These are phyloP conservation scores for Macrosoma leucophasiata DNA, from an alignment of 2,888 invertebrate genomes.

Conservation along the genomic window DNA sequence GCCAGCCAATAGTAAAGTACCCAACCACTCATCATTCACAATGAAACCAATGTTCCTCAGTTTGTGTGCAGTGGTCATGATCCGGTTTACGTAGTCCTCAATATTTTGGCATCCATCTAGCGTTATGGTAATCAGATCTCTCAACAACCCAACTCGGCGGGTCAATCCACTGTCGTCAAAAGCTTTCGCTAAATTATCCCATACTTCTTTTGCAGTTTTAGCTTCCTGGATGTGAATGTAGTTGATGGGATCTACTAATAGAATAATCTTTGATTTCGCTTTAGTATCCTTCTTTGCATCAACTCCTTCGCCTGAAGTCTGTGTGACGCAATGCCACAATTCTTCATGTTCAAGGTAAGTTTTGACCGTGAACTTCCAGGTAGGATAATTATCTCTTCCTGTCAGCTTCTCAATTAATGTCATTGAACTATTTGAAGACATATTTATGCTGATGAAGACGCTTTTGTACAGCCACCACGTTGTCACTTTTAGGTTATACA, in stretches of 20 bases:
- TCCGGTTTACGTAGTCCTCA: conserved; percentile 20
- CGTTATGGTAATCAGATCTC: conserved; percentile 20
- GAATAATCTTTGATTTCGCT: conserved; percentile 19
- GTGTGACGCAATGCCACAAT: conserved; percentile 20
- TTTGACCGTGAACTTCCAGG: conserved; percentile 25
- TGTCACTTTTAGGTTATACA: no score
- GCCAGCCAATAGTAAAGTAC: conserved; percentile 19
- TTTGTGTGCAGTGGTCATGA: conserved; percentile 23
- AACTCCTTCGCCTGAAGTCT: background rate
- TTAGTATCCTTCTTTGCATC: conserved; percentile 14
- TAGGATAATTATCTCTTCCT: conserved; percentile 24
- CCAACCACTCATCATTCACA: conserved; percentile 16
- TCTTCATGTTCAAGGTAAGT: no score
- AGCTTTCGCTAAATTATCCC: conserved; percentile 18
- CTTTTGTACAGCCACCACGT: no score
- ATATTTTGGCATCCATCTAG: conserved; percentile 15
- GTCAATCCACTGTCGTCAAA: conserved; percentile 25
- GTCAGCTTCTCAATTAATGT: conserved; percentile 21
- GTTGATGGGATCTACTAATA: conserved; percentile 20
- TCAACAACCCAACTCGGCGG: conserved; percentile 19
- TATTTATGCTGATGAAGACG: background rate
- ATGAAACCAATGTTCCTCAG: no score
- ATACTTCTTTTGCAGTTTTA: conserved; percentile 19
- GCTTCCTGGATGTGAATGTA: conserved; percentile 23
- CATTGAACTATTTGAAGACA: conserved; percentile 7